These are phyloP conservation scores for Tachystola acroxantha DNA, from an alignment of 2,888 invertebrate genomes.

Conservation along the genomic window DNA sequence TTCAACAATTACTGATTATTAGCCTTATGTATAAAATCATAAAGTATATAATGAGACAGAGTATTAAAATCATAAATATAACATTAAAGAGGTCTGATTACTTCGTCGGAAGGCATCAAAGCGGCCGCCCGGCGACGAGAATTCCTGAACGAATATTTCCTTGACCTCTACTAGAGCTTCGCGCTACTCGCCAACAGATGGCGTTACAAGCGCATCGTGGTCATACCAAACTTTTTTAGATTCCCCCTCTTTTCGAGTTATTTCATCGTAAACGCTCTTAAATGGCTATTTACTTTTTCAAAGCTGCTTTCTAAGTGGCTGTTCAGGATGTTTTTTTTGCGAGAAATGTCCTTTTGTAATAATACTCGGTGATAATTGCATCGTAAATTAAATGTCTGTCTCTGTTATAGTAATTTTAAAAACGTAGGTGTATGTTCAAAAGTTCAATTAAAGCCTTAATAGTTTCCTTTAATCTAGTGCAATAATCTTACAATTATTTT, in stretches of 20 bases:
- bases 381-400: constrained; percentile 55
- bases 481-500: constrained; percentile 9
- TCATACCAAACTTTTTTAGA: constrained; percentile 30
- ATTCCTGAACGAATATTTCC: constrained; percentile 63
- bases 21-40: constrained; percentile 70
- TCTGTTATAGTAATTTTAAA: constrained; percentile 56
- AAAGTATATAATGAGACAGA: constrained; percentile 72
- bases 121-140: constrained; percentile 59
- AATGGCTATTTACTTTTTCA: constrained; percentile 73
- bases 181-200: constrained; percentile 69
- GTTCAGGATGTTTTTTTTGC: constrained; percentile 46
- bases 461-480: constrained; percentile 18
- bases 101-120: constrained; percentile 75
- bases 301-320: constrained; percentile 70
- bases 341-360: constrained; percentile 59
- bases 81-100: constrained; percentile 74
- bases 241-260: constrained; percentile 49
- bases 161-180: constrained; percentile 56
- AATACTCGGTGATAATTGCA: constrained; percentile 64
- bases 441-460: constrained; percentile 25
- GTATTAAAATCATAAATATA: constrained; percentile 78
- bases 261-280: constrained; percentile 69
- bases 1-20: constrained; percentile 61
- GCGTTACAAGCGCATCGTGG: constrained; percentile 66
- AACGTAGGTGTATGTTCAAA: constrained; percentile 35